Evolutionary conservation across 2,888 invertebrate genomes (phyloP).

Genomic region (Amorpha juglandis): DNA sequence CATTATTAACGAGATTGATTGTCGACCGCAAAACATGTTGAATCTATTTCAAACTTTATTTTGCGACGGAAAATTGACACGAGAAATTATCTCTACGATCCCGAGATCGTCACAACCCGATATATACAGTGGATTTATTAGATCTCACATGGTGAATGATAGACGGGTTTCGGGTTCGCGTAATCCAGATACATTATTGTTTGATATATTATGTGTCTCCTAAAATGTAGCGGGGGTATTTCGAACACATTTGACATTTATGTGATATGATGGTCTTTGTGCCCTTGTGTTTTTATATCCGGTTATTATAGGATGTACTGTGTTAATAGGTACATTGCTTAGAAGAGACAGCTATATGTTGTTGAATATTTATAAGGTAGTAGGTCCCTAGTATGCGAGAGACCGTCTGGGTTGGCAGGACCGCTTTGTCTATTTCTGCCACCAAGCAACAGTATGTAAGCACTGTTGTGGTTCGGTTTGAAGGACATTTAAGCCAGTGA

Average conservation of each 20-base stretch:
- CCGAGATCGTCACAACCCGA: slow-evolving; percentile 29
- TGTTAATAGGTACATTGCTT: too few species aligned
- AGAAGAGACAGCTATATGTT: too few species aligned
- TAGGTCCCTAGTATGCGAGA: too few species aligned
- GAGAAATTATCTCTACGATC: slow-evolving; percentile 3
- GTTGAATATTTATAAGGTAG: too few species aligned
- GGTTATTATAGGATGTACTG: too few species aligned
- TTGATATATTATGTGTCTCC: slow-evolving; percentile 23
- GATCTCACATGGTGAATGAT: slow-evolving; percentile 40
- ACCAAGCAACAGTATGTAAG: too few species aligned
- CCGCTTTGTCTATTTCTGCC: too few species aligned
- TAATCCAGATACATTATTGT: slow-evolving; percentile 27
- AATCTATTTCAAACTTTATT: not conserved
- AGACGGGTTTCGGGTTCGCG: slow-evolving; percentile 34
- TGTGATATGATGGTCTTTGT: not conserved
- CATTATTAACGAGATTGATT: not conserved
- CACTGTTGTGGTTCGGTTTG: too few species aligned
- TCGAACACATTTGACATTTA: not conserved
- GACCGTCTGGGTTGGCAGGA: too few species aligned
- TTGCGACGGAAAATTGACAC: slow-evolving; percentile 10
- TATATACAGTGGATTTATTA: slow-evolving; percentile 44
- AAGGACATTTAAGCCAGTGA: too few species aligned
- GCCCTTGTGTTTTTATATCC: not conserved
- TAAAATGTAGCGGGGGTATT: not conserved
- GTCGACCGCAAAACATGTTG: not conserved